Evolutionary conservation across 2,113 vertebrate genomes (phyloP).

Genomic region (Nansenia antarctica): DNA sequence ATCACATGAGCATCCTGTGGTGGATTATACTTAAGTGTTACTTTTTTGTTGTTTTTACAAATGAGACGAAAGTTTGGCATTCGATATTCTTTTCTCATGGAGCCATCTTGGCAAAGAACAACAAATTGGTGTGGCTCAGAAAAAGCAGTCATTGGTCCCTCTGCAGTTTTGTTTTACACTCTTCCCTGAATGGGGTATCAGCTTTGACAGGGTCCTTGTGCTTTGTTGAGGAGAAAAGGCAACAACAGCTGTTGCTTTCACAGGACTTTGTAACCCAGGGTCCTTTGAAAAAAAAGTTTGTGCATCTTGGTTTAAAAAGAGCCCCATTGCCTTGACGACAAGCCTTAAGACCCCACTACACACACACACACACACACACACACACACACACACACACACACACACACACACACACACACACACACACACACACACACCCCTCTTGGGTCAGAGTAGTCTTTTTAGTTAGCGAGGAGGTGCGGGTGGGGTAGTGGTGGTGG

Average conservation of each 20-base stretch:
- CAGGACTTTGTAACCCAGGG: constrained; percentile 84
- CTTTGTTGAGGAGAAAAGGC: constrained; percentile 65
- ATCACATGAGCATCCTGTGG: constrained; percentile 27
- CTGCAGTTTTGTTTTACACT: constrained; percentile 53
- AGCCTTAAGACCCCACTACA: constrained; percentile 69
- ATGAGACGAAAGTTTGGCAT: constrained; percentile 26
- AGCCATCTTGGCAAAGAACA: constrained; percentile 38
- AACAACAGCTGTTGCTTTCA: constrained; percentile 95
- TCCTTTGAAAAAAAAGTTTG: constrained; percentile 65
- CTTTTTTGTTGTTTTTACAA: neutral
- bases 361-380: neutral
- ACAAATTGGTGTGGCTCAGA: constrained; percentile 46
- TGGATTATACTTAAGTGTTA: constrained; percentile 30
- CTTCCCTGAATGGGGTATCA: constrained; percentile 62
- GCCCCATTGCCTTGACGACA: constrained; percentile 74
- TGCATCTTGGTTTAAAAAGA: constrained; percentile 72
- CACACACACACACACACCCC: neutral
- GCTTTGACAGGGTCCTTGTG: constrained; percentile 67
- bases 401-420: too few relatives aligned
- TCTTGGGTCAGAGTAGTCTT: constrained; percentile 78
- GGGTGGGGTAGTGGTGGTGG: too few relatives aligned
- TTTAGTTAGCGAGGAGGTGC: constrained; percentile 38
- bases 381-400: too few relatives aligned
- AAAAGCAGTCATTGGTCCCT: constrained; percentile 43
- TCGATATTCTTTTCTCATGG: constrained; percentile 27